Conservation (phyloP, 2,888 invertebrate genomes). For the Acrobasis suavella region DNA sequence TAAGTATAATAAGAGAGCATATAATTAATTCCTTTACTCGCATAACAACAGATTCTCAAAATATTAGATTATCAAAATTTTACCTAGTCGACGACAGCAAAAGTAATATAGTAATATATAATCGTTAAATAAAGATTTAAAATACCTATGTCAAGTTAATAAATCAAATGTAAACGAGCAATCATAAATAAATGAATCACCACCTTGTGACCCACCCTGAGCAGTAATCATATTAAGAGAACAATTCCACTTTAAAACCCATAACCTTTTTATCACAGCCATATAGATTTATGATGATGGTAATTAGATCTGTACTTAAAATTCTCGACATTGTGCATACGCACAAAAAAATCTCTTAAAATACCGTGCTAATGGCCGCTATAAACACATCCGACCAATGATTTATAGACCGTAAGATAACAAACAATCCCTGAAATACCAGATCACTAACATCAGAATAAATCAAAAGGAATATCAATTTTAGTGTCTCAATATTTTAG, state of each 20-base stretch:
- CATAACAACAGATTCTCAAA: too few species aligned
- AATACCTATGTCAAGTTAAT: not conserved
- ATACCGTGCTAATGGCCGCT: conserved; percentile 31
- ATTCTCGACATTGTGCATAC: conserved; percentile 33
- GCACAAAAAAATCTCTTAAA: conserved; percentile 26
- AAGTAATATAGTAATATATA: too few species aligned
- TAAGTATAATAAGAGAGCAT: too few species aligned
- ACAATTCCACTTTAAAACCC: conserved; percentile 19
- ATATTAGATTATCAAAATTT: too few species aligned
- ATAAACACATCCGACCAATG: conserved; percentile 32
- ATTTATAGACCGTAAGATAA: conserved; percentile 34
- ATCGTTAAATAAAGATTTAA: too few species aligned
- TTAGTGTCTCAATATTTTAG: conserved; percentile 13
- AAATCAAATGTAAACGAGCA: not conserved
- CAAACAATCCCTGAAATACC: conserved; percentile 11
- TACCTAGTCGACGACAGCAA: too few species aligned
- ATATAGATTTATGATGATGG: conserved; percentile 20
- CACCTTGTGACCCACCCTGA: not conserved
- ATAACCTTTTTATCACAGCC: conserved; percentile 28
- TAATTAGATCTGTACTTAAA: conserved; percentile 36
- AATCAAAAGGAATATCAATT: conserved; percentile 8
- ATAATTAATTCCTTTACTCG: too few species aligned
- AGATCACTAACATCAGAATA: conserved; percentile 13
- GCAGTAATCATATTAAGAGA: conserved; percentile 10
- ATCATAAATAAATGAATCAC: conserved; percentile 7